A percentile compares a stretch with the other conserved stretches of the same genome.
phyloP scores from a whole-genome alignment of 2,888 invertebrate genomes.

The Acanthosepion pharaonis region DNA sequence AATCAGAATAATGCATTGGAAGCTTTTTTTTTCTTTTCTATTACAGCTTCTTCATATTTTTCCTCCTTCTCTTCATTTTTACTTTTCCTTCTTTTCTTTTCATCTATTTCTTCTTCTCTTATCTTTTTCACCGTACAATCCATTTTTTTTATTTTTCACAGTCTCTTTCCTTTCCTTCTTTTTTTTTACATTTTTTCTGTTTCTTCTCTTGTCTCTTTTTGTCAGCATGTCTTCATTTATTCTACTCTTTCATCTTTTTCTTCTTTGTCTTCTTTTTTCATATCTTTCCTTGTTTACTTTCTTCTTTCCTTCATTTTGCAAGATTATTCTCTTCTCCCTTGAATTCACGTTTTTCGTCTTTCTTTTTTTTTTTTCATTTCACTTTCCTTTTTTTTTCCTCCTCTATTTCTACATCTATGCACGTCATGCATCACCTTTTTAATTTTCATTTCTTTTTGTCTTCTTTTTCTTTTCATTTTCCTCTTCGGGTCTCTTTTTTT shows the following conservation, averaged over 20 bases:
- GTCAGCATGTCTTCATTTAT: neutral
- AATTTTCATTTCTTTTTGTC: neutral
- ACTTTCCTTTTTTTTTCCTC: neutral
- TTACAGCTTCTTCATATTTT: neutral
- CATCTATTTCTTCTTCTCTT: neutral
- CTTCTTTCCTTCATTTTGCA: neutral
- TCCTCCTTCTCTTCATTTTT: neutral
- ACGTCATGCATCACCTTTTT: neutral
- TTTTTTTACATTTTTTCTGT: too few species aligned
- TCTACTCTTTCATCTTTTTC: neutral
- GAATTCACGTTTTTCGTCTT: too few species aligned
- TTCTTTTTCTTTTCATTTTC: too few species aligned
- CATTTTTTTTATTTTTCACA: neutral
- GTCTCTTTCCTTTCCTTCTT: too few species aligned
- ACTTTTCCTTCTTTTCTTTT: neutral
- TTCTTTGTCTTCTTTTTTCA: neutral
- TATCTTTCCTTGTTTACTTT: neutral
- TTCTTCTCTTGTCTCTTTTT: neutral
- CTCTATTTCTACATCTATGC: neutral
- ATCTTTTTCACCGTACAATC: neutral
- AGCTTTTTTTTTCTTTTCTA: neutral
- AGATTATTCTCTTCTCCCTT: too few species aligned
- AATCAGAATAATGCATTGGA: too few species aligned
- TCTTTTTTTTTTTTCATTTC: too few species aligned
- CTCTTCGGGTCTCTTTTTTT: too few species aligned